A percentile compares a stretch with the other conserved stretches of the same genome.
phyloP scores from a whole-genome alignment of 2,113 vertebrate species.

The Dunckerocampus dactyliophorus region DNA sequence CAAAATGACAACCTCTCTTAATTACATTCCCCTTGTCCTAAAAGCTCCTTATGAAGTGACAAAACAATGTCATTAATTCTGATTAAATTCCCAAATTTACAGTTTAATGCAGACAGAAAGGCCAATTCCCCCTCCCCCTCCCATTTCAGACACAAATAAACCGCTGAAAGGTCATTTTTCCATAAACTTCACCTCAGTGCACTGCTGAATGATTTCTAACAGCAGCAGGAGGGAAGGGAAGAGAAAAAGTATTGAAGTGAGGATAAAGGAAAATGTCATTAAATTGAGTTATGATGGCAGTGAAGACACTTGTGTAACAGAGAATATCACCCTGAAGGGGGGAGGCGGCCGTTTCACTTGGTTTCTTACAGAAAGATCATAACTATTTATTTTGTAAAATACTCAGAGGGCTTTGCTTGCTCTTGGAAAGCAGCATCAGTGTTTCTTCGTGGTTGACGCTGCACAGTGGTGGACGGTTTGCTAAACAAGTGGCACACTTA shows the following conservation, averaged over 20 bases:
- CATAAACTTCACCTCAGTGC: constrained; percentile 27
- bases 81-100: constrained; percentile 54
- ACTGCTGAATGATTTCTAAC: constrained; percentile 26
- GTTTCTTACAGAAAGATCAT: constrained; percentile 5
- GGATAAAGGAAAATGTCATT: constrained; percentile 45
- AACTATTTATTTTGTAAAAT: constrained; percentile 22
- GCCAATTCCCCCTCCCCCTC: constrained; percentile 16
- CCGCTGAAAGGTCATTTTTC: constrained; percentile 38
- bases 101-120: constrained; percentile 45
- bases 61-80: constrained; percentile 44
- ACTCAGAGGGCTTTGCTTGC: neutral
- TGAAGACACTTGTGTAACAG: constrained; percentile 15
- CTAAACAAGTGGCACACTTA: neutral
- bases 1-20: too few relatives aligned
- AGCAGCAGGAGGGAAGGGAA: neutral
- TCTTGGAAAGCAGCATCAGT: neutral
- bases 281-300: constrained; percentile 23
- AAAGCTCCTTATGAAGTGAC: constrained; percentile 38
- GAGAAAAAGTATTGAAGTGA: constrained; percentile 11
- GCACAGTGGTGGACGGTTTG: neutral
- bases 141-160: constrained; percentile 29
- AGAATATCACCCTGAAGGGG: constrained; percentile 23
- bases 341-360: neutral
- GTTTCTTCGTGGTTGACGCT: neutral
- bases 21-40: constrained; percentile 29